Base-by-base conservation (phyloP, 2,888 invertebrate species). In the Exephanes ischioxanthus region DNA sequence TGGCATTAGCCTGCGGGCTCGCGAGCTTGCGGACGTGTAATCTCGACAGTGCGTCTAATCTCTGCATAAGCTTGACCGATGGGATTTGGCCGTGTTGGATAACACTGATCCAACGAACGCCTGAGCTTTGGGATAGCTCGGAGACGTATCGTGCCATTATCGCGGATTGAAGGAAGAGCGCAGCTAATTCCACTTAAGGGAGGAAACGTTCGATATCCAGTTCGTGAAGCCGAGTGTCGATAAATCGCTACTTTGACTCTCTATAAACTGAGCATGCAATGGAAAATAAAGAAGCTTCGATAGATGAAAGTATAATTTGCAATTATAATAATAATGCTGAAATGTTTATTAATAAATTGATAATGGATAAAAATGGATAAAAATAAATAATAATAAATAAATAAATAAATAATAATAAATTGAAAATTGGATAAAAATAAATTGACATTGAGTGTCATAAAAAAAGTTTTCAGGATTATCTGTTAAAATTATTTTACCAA, bases 41-140 rank as follows among this genome's bases (percentile, higher is more conserved):
- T 72, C 72, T 45, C 48, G 37, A 55, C 70, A 48, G 73, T 48
- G 53, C 73, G 70, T 71, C 30, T 80, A 80, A 84, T 76, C 84
- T 80, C 76, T 53, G 33, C 55, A 71, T 66, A 84, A 80, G 76
- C 84, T 66, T 71, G 71, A 80, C 70, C 84, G 33, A 71, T 48
- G 75, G 71, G 55, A 26, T 79, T 66, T 63, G 16, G 16, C 33
- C 63, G 41, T 14, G n/a, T n/a, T 26, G 30, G 33, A 63, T 22
- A 37, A 16, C 37, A 45, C 58, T 22, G 45, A 79, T 70, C 70
- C 45, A 22, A 61, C 16, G 70, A 61, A 70, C 41, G 51, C 48
- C 19, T 16, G 19, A 61, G 37, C 33, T 51, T n/a, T 3, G 14
- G 51, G 51, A 37, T 51, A 26, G 48, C 14, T 63, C 33, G 14